phyloP scores from a whole-genome alignment of 2,113 vertebrate species.

The Poeciliopsis retropinna region DNA sequence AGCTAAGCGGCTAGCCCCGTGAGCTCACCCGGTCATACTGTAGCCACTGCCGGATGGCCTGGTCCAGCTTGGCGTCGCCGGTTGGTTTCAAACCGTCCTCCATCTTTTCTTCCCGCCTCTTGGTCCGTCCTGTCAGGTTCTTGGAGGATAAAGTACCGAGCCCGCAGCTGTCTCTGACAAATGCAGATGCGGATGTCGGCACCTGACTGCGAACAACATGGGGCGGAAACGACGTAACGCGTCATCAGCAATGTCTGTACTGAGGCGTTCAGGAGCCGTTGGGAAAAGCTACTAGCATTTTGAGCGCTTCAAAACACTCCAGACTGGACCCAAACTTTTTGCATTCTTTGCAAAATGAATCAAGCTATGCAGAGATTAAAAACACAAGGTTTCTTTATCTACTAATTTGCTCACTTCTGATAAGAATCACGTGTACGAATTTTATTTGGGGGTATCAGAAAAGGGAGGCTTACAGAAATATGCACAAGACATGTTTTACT shows the following conservation, averaged over 20 bases:
- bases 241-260: background rate
- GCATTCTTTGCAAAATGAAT: background rate
- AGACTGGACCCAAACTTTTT: too few relatives aligned
- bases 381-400: background rate
- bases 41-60: slow-evolving; percentile 84
- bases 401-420: background rate
- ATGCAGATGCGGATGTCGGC: background rate
- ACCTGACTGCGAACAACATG: background rate
- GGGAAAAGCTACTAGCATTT: background rate
- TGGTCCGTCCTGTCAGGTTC: background rate
- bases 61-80: slow-evolving; percentile 67
- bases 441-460: background rate
- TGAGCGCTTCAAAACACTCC: too few relatives aligned
- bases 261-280: background rate
- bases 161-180: background rate
- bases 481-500: background rate
- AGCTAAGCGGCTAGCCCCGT: slow-evolving; percentile 30
- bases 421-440: background rate
- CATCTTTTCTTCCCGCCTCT: slow-evolving; percentile 45
- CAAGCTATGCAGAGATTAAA: background rate
- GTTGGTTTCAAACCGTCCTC: slow-evolving; percentile 40
- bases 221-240: background rate
- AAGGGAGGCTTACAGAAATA: too few relatives aligned
- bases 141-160: background rate
- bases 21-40: slow-evolving; percentile 85